phyloP scores from a whole-genome alignment of 1,140 invertebrate genomes.

The Sarcophaga bullata region DNA sequence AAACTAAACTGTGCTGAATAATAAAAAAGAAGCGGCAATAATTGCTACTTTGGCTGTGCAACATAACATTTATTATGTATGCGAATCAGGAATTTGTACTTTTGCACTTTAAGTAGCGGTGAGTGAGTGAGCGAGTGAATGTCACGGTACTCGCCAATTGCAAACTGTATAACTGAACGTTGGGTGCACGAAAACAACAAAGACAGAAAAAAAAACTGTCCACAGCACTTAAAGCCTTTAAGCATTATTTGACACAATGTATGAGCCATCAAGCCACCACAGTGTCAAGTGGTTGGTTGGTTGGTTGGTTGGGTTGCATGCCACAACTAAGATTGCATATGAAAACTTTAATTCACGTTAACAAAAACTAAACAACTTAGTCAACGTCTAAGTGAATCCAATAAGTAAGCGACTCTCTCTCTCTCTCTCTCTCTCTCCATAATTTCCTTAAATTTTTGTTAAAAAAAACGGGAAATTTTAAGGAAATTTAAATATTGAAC shows the following conservation, averaged over 20 bases:
- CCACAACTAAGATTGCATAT: too few relatives aligned
- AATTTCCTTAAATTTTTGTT: slow-evolving; percentile 9
- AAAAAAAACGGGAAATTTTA: neutral
- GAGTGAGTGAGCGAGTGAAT: slow-evolving; percentile 22
- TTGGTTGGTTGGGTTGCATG: neutral
- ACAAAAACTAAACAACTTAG: too few relatives aligned
- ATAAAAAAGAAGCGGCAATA: slow-evolving; percentile 1
- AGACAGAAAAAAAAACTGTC: neutral
- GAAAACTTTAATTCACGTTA: too few relatives aligned
- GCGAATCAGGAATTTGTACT: slow-evolving; percentile 64
- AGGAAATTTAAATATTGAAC: neutral
- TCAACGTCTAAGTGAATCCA: neutral
- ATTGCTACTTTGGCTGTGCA: neutral
- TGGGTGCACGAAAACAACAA: neutral
- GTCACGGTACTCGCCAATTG: neutral
- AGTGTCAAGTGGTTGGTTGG: neutral
- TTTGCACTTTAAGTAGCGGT: slow-evolving; percentile 61
- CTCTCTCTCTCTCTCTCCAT: neutral
- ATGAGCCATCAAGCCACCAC: neutral
- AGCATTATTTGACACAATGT: slow-evolving; percentile 21
- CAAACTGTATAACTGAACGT: slow-evolving; percentile 9
- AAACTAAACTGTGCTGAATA: too few relatives aligned
- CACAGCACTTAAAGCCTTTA: slow-evolving; percentile 7
- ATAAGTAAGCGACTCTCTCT: neutral
- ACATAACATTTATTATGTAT: slow-evolving; percentile 52